These are phyloP conservation scores for Ceratina australensis DNA, from an alignment of 1,140 invertebrate species.

Conservation along the genomic window DNA sequence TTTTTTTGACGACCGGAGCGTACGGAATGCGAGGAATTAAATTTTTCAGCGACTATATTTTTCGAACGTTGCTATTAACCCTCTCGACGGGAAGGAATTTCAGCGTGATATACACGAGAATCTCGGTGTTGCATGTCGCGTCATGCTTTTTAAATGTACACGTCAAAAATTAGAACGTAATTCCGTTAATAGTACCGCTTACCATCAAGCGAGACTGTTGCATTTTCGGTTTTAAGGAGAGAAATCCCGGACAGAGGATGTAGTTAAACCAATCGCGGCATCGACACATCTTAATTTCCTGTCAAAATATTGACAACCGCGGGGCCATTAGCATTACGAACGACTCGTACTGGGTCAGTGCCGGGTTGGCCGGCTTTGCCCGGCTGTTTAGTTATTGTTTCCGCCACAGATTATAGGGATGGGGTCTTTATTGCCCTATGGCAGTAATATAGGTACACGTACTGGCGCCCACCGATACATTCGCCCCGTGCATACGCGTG, in stretches of 20 bases:
- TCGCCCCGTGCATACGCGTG: slow-evolving; percentile 46
- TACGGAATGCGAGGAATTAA: not conserved
- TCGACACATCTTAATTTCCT: slow-evolving; percentile 50
- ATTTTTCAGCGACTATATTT: not conserved
- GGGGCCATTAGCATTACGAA: slow-evolving; percentile 63
- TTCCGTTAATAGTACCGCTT: too few relatives aligned
- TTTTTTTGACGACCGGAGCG: slow-evolving; percentile 6
- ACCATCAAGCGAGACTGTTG: not conserved
- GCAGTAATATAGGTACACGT: slow-evolving; percentile 67
- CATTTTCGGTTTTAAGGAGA: slow-evolving; percentile 16
- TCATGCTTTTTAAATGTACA: too few relatives aligned
- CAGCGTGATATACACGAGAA: too few relatives aligned
- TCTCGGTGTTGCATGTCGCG: too few relatives aligned
- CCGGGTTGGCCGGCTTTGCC: slow-evolving; percentile 56
- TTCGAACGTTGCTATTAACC: too few relatives aligned
- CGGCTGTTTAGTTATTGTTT: slow-evolving; percentile 73
- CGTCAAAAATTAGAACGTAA: too few relatives aligned
- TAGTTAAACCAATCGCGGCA: slow-evolving; percentile 36
- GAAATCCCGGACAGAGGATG: slow-evolving; percentile 8
- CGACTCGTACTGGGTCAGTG: slow-evolving; percentile 62
- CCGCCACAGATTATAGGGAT: slow-evolving; percentile 71
- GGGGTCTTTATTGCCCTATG: slow-evolving; percentile 73
- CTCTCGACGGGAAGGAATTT: too few relatives aligned
- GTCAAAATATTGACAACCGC: slow-evolving; percentile 66
- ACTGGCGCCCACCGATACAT: slow-evolving; percentile 36